Conservation (phyloP, 2,113 vertebrate species). For the Nymphicus hollandicus region DNA sequence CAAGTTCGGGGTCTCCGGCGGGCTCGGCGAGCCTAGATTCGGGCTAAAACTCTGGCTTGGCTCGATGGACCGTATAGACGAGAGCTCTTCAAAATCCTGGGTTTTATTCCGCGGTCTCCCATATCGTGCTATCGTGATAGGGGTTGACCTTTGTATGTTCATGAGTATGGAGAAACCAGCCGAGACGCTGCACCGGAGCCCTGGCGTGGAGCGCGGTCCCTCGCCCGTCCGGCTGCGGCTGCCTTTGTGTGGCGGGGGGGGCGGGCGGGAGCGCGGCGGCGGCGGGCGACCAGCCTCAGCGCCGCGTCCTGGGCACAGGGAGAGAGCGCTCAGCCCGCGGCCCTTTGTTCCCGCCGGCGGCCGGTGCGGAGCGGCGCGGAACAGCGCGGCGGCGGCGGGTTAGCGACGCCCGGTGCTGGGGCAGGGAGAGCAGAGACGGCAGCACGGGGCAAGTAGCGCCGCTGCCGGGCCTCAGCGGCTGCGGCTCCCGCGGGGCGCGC, state of each 20-base stretch:
- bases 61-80: constrained; percentile 91
- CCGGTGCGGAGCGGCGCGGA: background rate
- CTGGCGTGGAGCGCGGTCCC: constrained; percentile 51
- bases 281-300: constrained; percentile 52
- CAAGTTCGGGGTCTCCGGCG: constrained; percentile 97
- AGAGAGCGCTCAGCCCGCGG: constrained; percentile 2
- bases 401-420: background rate
- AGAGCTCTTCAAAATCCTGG: constrained; percentile 96
- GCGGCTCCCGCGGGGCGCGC: background rate
- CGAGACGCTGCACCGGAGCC: constrained; percentile 54
- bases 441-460: background rate
- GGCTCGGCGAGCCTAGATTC: constrained; percentile 96
- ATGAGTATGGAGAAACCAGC: constrained; percentile 86
- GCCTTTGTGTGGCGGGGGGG: constrained; percentile 46
- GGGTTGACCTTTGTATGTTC: constrained; percentile 99
- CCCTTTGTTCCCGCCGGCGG: constrained; percentile 36
- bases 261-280: constrained; percentile 10
- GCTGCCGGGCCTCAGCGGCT: background rate
- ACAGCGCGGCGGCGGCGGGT: background rate
- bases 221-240: constrained; percentile 66
- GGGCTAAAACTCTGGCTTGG: constrained; percentile 96
- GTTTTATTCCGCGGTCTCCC: constrained; percentile 97
- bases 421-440: background rate
- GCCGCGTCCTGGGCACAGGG: constrained; percentile 50
- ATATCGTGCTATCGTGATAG: constrained; percentile 98